Evolutionary conservation across 2,113 vertebrate species (phyloP).

Genomic region (Scomber japonicus): DNA sequence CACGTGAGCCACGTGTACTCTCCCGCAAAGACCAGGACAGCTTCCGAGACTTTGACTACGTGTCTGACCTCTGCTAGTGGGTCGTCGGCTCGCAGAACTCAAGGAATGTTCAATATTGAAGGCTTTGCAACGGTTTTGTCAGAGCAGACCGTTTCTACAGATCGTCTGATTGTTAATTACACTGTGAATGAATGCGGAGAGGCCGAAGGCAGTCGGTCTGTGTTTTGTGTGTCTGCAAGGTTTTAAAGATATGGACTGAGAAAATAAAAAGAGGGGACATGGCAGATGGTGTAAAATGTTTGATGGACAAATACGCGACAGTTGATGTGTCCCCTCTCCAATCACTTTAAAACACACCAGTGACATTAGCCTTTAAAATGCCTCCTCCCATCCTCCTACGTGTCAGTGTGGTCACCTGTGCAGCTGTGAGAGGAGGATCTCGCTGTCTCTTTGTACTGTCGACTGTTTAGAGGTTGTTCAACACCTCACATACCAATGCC

Average conservation of each 20-base stretch:
- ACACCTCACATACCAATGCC: slow-evolving; percentile 77
- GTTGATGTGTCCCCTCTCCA: not conserved
- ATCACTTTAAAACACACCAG: slow-evolving; percentile 43
- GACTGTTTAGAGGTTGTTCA: slow-evolving; percentile 42
- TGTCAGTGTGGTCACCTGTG: slow-evolving; percentile 42
- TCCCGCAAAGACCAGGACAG: slow-evolving; percentile 95
- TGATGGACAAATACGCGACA: slow-evolving; percentile 3
- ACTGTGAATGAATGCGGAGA: slow-evolving; percentile 77
- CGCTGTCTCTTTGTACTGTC: slow-evolving; percentile 33
- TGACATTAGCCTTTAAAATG: slow-evolving; percentile 47
- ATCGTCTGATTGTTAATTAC: slow-evolving; percentile 43
- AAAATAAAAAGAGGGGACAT: slow-evolving; percentile 19
- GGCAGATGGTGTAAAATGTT: slow-evolving; percentile 11
- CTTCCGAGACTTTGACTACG: slow-evolving; percentile 98
- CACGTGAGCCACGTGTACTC: slow-evolving; percentile 94
- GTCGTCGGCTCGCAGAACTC: not conserved
- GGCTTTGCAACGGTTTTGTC: not conserved
- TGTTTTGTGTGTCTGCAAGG: slow-evolving; percentile 43
- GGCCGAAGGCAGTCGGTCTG: slow-evolving; percentile 29
- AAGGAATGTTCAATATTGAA: slow-evolving; percentile 40
- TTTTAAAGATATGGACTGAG: slow-evolving; percentile 48
- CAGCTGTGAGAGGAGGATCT: slow-evolving; percentile 54
- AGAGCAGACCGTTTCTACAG: not conserved
- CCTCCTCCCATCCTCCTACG: slow-evolving; percentile 27
- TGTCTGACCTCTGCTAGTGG: slow-evolving; percentile 96